A percentile compares a stretch with the other conserved stretches of the same genome.
Conservation (phyloP, 1,140 invertebrate species). For the Colletes gigas region DNA sequence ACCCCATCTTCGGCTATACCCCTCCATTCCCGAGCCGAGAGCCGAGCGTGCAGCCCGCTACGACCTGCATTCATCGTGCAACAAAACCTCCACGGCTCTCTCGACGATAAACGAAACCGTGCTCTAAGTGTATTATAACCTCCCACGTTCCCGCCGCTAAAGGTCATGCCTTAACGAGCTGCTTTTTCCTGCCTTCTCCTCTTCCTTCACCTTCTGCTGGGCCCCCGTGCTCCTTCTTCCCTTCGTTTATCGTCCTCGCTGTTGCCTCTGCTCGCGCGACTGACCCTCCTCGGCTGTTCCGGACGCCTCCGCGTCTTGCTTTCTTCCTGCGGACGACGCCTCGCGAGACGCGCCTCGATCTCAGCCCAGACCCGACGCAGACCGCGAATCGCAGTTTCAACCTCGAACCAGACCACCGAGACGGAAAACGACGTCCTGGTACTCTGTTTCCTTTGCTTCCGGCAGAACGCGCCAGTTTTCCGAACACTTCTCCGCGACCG, state of each 20-base stretch:
- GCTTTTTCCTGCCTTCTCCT: slow-evolving; percentile 62
- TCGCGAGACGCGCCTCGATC: slow-evolving; percentile 4
- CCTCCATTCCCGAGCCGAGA: not conserved
- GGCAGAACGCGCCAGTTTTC: not conserved
- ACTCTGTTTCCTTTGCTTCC: not conserved
- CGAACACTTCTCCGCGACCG: not conserved
- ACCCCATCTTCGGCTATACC: slow-evolving; percentile 6
- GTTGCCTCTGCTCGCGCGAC: not conserved
- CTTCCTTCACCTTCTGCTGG: slow-evolving; percentile 33
- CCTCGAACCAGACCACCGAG: too few species aligned
- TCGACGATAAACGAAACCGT: slow-evolving; percentile 76
- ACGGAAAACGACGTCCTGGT: too few species aligned
- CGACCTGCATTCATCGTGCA: slow-evolving; percentile 78
- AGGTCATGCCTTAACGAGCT: slow-evolving; percentile 79
- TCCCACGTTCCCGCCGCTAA: slow-evolving; percentile 76
- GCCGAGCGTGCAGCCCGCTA: slow-evolving; percentile 56
- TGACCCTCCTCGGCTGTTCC: slow-evolving; percentile 10
- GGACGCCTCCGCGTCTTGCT: slow-evolving; percentile 20
- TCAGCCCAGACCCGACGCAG: not conserved
- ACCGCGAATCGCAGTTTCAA: too few species aligned
- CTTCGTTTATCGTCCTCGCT: slow-evolving; percentile 11
- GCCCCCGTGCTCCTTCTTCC: slow-evolving; percentile 9
- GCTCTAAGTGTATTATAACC: slow-evolving; percentile 79
- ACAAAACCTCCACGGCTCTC: slow-evolving; percentile 71
- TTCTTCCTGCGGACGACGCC: slow-evolving; percentile 18